Evolutionary conservation across 1,140 invertebrate species (phyloP), one percentile per base, ranked within the genome.

Genomic region (Microvelia longipes): DNA sequence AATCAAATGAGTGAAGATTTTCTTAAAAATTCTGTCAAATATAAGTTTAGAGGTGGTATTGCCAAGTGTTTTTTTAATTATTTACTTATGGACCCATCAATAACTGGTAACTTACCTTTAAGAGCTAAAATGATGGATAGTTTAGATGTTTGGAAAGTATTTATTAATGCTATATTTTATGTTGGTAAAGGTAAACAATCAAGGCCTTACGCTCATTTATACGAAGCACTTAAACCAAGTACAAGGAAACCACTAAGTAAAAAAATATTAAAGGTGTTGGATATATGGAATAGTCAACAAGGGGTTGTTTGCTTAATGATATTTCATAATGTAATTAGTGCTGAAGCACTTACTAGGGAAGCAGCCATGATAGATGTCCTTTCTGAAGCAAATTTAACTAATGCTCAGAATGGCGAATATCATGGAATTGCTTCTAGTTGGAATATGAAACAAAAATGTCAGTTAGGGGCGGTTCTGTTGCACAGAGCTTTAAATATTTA

Each of bases 341-440:
- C 88, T 0, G 96, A 98, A 80, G 94, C 96, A 1, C 93, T 90
- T 74, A 95, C 92, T 0, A 82, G 95, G 71, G 96, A 98, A 80
- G 94, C 94, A 0, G 85, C 89, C 26, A 98, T 98, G 84, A 94
- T 98, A 25, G 90, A 93, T 74, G 90, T 92, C 0, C 77, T 98
- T 30, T 89, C 91, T 74, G 71, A 91, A 14, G 75, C 82, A 1
- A 88, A 89, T 76, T 80, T 98, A 68, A 91, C 85, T 28, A 98
- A 98, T 82, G 78, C 87, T 19, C 90, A 90, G 77, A 77, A 77
- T 61, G 94, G 95, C 0, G 88, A 93, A 70, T 93, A 91, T 77
- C 95, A 96, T 77, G 93, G 93, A 0, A 79, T 85, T 0, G 82
- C 86, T 0, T 81, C 85, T n/a, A 86, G 85, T 0, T 96, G 91